Evolutionary conservation across 2,113 vertebrate species (phyloP), one percentile per base, ranked within the genome.

Genomic region (Xiphophorus hellerii): DNA sequence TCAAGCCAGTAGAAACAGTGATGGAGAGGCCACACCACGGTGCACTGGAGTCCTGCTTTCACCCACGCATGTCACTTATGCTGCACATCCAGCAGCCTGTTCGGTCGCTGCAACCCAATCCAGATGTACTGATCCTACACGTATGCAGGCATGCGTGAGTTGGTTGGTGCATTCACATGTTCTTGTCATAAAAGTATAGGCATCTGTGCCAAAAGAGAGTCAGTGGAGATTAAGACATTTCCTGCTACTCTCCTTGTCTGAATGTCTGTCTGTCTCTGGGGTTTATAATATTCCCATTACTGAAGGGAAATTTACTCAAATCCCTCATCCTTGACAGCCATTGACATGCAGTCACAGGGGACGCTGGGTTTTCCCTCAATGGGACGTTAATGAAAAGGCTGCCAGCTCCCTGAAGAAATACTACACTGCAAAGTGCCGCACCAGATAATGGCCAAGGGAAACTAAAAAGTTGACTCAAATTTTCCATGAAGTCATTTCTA

Each of bases 21-120:
- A 95, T 95, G 93, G 92, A 95, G 90, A 91, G 91, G 82, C 90
- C 93, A 81, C 94, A 90, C 92, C 91, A 92, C 90, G 90, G 91
- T 91, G 93, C 90, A 82, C 84, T 78, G 90, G 91, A 92, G 89
- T 88, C 91, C 90, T 87, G 87, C 91, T 91, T 83, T 94, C 90
- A 89, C 93, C 90, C 92, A 88, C 87, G 61, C 90, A 90, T 73
- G 88, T 90, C 83, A 83, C 89, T 90, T 84, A 82, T 85, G 90
- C 85, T 60, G 87, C 89, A 79, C 88, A 87, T 89, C 84, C 88
- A 79, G 91, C 89, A 86, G 86, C 92, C 91, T 76, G 25, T 11
- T 28, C 11, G 71, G 84, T 82, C 89, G 81, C 72, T 74, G 84
- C 91, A 93, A 94, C 89, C 80, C 81, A 89, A 93, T 93, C 94